Percentiles rank a stretch among this genome's conserved stretches.
Evolutionary conservation across 1,140 invertebrate genomes (phyloP).

Genomic region (Drosophila kurseongensis): DNA sequence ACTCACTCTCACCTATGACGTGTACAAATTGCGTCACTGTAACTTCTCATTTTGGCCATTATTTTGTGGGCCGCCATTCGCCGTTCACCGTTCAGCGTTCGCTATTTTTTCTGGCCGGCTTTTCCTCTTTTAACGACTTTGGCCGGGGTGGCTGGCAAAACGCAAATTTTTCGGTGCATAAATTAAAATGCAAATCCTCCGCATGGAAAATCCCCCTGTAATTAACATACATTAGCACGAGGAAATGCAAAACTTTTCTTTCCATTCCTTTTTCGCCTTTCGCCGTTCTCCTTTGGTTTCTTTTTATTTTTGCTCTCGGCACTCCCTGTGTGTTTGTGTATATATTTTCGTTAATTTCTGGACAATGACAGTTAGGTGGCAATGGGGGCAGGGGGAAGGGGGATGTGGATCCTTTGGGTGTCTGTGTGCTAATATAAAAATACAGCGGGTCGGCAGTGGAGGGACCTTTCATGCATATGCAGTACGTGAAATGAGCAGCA

Average conservation of each 20-base stretch:
- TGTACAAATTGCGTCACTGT: conserved; percentile 66
- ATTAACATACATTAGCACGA: conserved; percentile 84
- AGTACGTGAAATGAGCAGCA: conserved; percentile 70
- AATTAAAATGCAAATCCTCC: conserved; percentile 84
- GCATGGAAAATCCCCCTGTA: conserved; percentile 83
- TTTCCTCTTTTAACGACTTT: conserved; percentile 58
- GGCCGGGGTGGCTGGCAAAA: conserved; percentile 50
- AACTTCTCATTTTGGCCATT: conserved; percentile 73
- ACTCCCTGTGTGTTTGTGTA: conserved; percentile 44
- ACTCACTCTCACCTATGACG: conserved; percentile 39
- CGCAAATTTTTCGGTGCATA: conserved; percentile 81
- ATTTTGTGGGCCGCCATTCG: conserved; percentile 32
- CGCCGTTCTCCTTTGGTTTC: conserved; percentile 6
- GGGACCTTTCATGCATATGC: conserved; percentile 69
- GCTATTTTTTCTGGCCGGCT: conserved; percentile 38
- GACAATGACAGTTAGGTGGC: conserved; percentile 82
- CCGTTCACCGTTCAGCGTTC: conserved; percentile 6
- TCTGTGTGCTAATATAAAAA: conserved; percentile 73
- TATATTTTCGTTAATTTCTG: conserved; percentile 83
- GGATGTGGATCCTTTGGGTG: conserved; percentile 19
- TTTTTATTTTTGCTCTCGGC: conserved; percentile 10
- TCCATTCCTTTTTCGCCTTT: conserved; percentile 31
- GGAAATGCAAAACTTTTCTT: conserved; percentile 79
- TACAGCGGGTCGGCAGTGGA: conserved; percentile 47
- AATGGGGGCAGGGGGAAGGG: conserved; percentile 32